Evolutionary conservation across 30 jellyfish, hydroid and myxozoan species (phyloP), one percentile per base, ranked within the genome.

Genomic region (Aurelia coerulea): DNA sequence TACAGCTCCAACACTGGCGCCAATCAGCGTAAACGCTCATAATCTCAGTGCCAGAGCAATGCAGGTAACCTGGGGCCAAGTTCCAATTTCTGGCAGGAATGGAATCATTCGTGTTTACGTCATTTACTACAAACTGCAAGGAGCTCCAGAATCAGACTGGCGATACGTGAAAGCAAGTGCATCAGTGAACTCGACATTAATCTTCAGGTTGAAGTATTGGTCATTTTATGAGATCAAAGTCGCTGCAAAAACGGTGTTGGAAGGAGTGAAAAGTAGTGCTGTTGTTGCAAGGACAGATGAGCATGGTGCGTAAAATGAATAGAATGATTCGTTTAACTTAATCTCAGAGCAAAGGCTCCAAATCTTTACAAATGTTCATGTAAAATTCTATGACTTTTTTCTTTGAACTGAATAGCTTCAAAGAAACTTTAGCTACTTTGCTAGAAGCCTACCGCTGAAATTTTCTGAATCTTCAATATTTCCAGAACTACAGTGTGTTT

Each of bases 221-320:
- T 76, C 86, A 16, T 16, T 76, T 14, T 76, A 76, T 62, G 60
- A 76, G n/a, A 76, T 76, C 74, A 76, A 58, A 58, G 86, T 76
- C 1, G 86, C 86, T 9, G 86, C 86, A 41, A 76, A 76, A 18
- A 76, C 86, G 2, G 41, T 58, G 0, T 11, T 2, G 62, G 86
- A 76, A 58, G 86, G 86, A 19, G 62, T 19, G 11, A 53, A 76
- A 56, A 76, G 86, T 41, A 37, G 62, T 59, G 86, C 89, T 16
- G 80, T 35, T 32, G 10, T 79, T 11, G 71, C 89, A 2, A 60
- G 89, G 66, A 79, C 89, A 39, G 89, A 79, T 64, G 80, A 79
- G 34, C 35, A 60, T 65, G 89, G 89, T 79, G 56, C 2, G 82
- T 39, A 72, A 14, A 65, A 16, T 23, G 72, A 12, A 29, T 18